phyloP scores from a whole-genome alignment of 2,888 invertebrate genomes.

The Brachylomia viminalis region DNA sequence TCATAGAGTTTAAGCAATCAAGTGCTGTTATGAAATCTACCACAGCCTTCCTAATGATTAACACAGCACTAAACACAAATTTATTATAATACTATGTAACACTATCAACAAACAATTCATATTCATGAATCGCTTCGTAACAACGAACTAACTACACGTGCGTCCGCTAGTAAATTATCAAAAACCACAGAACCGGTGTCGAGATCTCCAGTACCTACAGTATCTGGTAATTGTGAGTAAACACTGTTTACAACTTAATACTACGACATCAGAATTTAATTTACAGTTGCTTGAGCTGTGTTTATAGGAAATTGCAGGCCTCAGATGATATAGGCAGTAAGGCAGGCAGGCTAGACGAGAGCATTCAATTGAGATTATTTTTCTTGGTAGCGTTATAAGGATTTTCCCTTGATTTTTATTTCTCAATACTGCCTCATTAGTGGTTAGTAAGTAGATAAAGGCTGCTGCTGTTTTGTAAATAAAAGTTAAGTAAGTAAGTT shows the following conservation, averaged over 20 bases:
- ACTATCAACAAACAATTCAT: constrained; percentile 44
- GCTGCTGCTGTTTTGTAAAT: neutral
- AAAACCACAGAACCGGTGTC: constrained; percentile 70
- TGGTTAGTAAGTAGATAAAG: neutral
- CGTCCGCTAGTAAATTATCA: constrained; percentile 65
- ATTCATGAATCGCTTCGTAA: constrained; percentile 52
- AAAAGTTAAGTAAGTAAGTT: neutral
- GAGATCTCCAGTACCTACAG: constrained; percentile 49
- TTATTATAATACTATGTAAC: neutral
- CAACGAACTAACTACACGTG: constrained; percentile 47
- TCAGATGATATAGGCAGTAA: constrained; percentile 31
- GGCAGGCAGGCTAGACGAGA: constrained; percentile 48
- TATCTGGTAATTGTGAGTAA: constrained; percentile 68
- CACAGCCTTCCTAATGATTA: neutral
- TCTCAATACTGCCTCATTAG: constrained; percentile 1
- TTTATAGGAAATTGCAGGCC: constrained; percentile 79
- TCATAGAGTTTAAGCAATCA: no score
- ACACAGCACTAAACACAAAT: no score
- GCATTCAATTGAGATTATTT: constrained; percentile 26
- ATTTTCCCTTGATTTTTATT: neutral
- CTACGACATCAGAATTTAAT: constrained; percentile 84
- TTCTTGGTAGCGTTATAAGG: constrained; percentile 5
- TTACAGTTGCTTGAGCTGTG: constrained; percentile 77
- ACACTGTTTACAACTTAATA: constrained; percentile 80
- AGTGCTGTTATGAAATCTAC: no score